phyloP scores from a whole-genome alignment of 2,888 invertebrate species.

The Morinoia aosen region DNA sequence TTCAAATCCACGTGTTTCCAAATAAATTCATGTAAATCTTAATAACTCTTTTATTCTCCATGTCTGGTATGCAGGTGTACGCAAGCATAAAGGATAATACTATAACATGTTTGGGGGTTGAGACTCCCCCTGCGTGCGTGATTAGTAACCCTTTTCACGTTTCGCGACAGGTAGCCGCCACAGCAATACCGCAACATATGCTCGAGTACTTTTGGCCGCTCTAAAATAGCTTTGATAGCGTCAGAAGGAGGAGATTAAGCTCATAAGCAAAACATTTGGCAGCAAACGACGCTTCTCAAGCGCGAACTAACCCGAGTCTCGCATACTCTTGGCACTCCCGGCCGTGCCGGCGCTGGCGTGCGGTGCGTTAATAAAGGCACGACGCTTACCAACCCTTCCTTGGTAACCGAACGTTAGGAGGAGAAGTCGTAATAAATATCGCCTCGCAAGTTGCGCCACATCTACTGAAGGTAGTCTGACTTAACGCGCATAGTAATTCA shows the following conservation, averaged over 20 bases:
- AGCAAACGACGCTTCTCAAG: not conserved
- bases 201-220: not conserved
- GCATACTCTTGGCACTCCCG: not conserved
- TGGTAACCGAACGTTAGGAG: not conserved
- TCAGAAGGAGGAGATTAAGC: not conserved
- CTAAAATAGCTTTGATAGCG: conserved; percentile 18
- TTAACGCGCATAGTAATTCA: not conserved
- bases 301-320: not conserved
- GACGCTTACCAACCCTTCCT: no score
- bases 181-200: not conserved
- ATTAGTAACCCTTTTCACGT: no score
- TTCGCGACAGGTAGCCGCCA: not conserved
- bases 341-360: not conserved
- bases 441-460: not conserved
- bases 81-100: no score
- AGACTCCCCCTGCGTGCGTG: no score
- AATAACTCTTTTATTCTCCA: no score
- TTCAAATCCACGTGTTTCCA: no score
- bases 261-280: conserved; percentile 38
- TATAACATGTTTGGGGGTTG: no score
- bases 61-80: no score
- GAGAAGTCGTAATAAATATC: not conserved
- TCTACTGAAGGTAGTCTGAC: not conserved
- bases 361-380: not conserved
- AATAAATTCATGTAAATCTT: no score